Evolutionary conservation across 1,140 invertebrate species (phyloP).

Genomic region (Varroa destructor): DNA sequence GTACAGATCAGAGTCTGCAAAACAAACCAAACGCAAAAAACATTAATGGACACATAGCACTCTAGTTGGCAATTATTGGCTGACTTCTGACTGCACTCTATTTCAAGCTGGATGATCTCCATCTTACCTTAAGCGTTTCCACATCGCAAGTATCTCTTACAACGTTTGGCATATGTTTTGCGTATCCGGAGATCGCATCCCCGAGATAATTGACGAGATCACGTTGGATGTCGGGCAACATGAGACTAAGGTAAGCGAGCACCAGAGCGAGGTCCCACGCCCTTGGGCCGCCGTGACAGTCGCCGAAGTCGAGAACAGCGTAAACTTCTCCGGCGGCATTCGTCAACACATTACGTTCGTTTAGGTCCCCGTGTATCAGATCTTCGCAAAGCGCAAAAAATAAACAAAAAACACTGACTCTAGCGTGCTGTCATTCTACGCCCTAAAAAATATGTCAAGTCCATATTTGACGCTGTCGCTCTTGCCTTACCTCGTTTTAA

Average conservation of each 20-base stretch:
- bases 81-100: background rate
- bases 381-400: background rate
- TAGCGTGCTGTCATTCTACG: too few relatives aligned
- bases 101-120: background rate
- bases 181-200: constrained; percentile 3
- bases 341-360: constrained; percentile 33
- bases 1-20: constrained; percentile 10
- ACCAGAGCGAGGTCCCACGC: constrained; percentile 33
- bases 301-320: constrained; percentile 32
- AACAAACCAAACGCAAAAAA: background rate
- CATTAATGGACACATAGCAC: background rate
- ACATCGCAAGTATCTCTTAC: background rate
- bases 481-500: too few relatives aligned
- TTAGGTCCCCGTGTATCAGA: constrained; percentile 32
- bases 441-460: too few relatives aligned
- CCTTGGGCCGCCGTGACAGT: constrained; percentile 30
- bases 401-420: too few relatives aligned
- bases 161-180: background rate
- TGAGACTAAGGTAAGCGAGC: constrained; percentile 28
- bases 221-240: background rate
- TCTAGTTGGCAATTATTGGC: background rate
- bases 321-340: background rate
- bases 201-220: constrained; percentile 1
- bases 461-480: too few relatives aligned
- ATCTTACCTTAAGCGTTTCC: too few relatives aligned